phyloP scores from a whole-genome alignment of 2,888 invertebrate species.

The Macrostomum cliftonense region DNA sequence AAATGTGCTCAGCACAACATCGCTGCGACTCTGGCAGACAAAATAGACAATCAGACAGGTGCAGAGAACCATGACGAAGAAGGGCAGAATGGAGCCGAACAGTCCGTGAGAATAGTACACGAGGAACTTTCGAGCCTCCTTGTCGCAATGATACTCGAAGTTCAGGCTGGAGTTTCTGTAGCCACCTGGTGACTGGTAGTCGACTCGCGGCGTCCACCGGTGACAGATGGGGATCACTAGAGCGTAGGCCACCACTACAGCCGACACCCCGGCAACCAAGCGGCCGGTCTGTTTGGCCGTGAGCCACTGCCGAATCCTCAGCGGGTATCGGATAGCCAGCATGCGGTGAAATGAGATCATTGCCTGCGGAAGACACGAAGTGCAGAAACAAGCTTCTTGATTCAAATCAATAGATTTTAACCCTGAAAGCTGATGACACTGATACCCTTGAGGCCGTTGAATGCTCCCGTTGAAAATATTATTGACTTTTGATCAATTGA shows the following conservation, averaged over 20 bases:
- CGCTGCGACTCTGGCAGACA: too few relatives aligned
- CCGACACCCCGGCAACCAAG: not conserved
- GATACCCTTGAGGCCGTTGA: too few relatives aligned
- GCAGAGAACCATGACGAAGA: conserved; percentile 2
- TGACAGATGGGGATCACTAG: conserved; percentile 1
- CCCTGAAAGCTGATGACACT: too few relatives aligned
- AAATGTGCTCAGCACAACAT: too few relatives aligned
- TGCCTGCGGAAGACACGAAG: not conserved
- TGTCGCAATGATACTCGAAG: not conserved
- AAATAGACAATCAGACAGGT: not conserved
- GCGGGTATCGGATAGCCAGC: conserved; percentile 1
- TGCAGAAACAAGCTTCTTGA: too few relatives aligned
- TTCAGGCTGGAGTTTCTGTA: too few relatives aligned
- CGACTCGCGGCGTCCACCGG: not conserved
- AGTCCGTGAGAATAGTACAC: conserved; percentile 3
- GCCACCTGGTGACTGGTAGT: not conserved
- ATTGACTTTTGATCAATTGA: too few relatives aligned
- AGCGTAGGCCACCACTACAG: not conserved
- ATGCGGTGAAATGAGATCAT: conserved; percentile 4
- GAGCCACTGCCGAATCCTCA: not conserved
- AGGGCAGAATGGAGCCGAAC: conserved; percentile 4
- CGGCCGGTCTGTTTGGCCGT: not conserved
- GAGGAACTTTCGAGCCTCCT: not conserved
- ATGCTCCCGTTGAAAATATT: too few relatives aligned
- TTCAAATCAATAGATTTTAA: too few relatives aligned